These are phyloP conservation scores for Nephrotoma guestfalica DNA, from an alignment of 2,888 invertebrate genomes.

Conservation along the genomic window DNA sequence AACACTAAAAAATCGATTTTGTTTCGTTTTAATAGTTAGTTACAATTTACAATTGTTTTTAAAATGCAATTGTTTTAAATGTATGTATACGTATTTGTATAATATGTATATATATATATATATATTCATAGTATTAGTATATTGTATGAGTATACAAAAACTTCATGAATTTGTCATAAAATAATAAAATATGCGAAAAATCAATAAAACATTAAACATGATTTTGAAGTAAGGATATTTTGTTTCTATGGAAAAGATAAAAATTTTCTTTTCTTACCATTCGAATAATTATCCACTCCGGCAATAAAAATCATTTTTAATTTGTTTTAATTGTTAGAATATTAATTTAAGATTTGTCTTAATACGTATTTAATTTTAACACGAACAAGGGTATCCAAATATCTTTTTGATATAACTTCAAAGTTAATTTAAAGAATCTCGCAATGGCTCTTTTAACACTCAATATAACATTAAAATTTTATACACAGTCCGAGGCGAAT, in stretches of 20 bases:
- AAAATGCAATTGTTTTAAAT: too few relatives aligned
- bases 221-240: background rate
- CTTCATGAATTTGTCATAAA: background rate
- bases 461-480: background rate
- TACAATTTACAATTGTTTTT: too few relatives aligned
- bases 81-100: too few relatives aligned
- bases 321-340: constrained; percentile 9
- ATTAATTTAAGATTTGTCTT: background rate
- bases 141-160: background rate
- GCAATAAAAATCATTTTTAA: constrained; percentile 32
- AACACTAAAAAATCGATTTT: background rate
- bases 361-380: background rate
- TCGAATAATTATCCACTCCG: constrained; percentile 31
- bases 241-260: background rate
- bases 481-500: background rate
- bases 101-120: too few relatives aligned
- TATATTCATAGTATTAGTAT: too few relatives aligned
- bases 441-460: background rate
- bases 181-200: background rate
- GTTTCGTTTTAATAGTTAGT: background rate
- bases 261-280: constrained; percentile 21
- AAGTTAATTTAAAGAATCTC: background rate
- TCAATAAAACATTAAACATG: background rate
- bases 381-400: background rate
- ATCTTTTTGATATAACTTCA: background rate